Evolutionary conservation across 1,140 invertebrate genomes (phyloP).

Genomic region (Sycophila sp.): DNA sequence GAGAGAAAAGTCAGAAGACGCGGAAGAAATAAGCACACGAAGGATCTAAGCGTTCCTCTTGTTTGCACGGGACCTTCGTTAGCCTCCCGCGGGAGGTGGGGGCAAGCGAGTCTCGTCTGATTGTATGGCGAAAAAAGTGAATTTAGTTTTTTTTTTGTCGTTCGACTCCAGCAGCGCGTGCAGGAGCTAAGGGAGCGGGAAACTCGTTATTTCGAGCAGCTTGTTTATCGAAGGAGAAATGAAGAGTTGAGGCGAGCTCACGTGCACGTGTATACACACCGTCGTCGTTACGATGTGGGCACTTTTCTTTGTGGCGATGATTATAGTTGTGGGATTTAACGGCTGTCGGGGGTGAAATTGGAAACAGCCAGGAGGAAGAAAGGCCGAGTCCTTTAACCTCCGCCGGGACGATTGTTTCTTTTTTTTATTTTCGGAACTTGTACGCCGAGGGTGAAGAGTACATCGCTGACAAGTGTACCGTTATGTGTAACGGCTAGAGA

Average conservation of each 20-base stretch:
- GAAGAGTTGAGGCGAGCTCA: background rate
- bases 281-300: too few species aligned
- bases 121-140: background rate
- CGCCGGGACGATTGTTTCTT: background rate
- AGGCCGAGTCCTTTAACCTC: background rate
- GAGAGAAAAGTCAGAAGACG: background rate
- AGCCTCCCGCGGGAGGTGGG: background rate
- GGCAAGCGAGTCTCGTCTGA: background rate
- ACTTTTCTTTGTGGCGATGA: background rate
- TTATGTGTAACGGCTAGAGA: too few species aligned
- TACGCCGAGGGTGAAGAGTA: too few species aligned
- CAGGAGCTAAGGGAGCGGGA: background rate
- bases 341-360: too few species aligned
- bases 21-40: background rate
- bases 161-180: too few species aligned
- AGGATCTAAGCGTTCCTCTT: slow-evolving; percentile 1
- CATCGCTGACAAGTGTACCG: too few species aligned
- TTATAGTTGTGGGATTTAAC: slow-evolving; percentile 11
- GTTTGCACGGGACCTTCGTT: background rate
- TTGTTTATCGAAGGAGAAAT: slow-evolving; percentile 11
- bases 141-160: slow-evolving; percentile 15
- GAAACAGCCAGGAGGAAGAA: background rate
- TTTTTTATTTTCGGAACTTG: too few species aligned
- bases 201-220: slow-evolving; percentile 1
- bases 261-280: background rate